phyloP scores from a whole-genome alignment of 2,797 vertebrate species.

The Presbytis comata region DNA sequence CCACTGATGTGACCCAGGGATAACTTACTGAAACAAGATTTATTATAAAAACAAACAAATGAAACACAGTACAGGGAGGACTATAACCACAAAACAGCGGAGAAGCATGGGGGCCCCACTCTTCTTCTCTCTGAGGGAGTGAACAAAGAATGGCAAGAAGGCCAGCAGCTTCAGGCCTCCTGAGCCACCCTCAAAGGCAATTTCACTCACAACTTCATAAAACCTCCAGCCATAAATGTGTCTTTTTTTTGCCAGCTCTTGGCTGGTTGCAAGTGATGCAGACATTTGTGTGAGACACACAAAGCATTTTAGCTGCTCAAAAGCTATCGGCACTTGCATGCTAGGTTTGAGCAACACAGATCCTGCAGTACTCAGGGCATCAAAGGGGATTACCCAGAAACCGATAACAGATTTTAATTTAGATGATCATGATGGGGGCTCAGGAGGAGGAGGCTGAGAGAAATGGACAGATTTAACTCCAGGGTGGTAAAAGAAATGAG shows the following conservation, averaged over 20 bases:
- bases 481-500: not conserved
- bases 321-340: slow-evolving; percentile 82
- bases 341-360: slow-evolving; percentile 81
- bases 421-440: slow-evolving; percentile 81
- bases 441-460: slow-evolving; percentile 47
- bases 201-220: slow-evolving; percentile 75
- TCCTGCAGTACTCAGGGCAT: slow-evolving; percentile 79
- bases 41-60: not conserved
- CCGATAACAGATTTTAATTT: slow-evolving; percentile 88
- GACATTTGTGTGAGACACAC: slow-evolving; percentile 78
- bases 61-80: not conserved
- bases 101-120: not conserved
- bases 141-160: not conserved
- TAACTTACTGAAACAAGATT: not conserved
- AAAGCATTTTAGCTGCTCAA: slow-evolving; percentile 82
- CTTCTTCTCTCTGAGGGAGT: not conserved
- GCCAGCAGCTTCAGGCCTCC: slow-evolving; percentile 48
- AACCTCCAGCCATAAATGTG: slow-evolving; percentile 69
- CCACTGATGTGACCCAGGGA: not conserved
- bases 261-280: slow-evolving; percentile 49
- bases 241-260: slow-evolving; percentile 66
- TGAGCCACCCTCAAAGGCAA: slow-evolving; percentile 74
- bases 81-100: no score
- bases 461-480: slow-evolving; percentile 66
- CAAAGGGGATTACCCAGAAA: slow-evolving; percentile 85